Percentiles rank a stretch among this genome's conserved stretches.
These are phyloP conservation scores for Euspilapteryx auroguttella DNA, from an alignment of 2,888 invertebrate species.

Conservation along the genomic window DNA sequence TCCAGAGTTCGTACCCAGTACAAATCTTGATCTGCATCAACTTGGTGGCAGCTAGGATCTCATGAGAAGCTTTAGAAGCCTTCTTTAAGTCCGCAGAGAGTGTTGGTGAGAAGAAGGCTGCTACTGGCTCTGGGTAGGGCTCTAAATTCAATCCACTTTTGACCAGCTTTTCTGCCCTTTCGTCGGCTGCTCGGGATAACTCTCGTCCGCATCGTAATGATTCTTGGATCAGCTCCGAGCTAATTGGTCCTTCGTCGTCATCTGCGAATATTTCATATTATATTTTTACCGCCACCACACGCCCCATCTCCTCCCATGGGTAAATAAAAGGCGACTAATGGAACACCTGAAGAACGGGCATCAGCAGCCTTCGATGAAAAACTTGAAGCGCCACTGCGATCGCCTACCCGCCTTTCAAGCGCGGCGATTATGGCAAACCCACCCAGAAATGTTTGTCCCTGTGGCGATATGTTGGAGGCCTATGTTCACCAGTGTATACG, in stretches of 20 bases:
- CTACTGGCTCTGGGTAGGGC: conserved; percentile 26
- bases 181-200: conserved; percentile 24
- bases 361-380: neutral
- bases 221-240: conserved; percentile 57
- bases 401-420: neutral
- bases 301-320: neutral
- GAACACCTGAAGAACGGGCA: neutral
- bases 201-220: conserved; percentile 35
- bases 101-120: conserved; percentile 35
- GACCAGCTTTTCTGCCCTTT: conserved; percentile 31
- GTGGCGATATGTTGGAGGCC: too few relatives aligned
- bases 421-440: neutral
- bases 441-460: too few relatives aligned
- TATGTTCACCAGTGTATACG: too few relatives aligned
- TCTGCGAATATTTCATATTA: too few relatives aligned
- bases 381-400: neutral
- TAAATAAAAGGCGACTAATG: neutral
- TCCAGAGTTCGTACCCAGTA: too few relatives aligned
- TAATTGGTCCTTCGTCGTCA: conserved; percentile 52
- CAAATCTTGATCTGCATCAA: conserved; percentile 39
- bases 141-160: conserved; percentile 29
- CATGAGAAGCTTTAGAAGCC: conserved; percentile 32
- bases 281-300: neutral
- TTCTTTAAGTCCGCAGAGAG: conserved; percentile 27
- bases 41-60: conserved; percentile 40